Percentiles rank a stretch among this genome's conserved stretches.
Conservation (phyloP, 2,113 vertebrate species). For the Daphoenositta chrysoptera region DNA sequence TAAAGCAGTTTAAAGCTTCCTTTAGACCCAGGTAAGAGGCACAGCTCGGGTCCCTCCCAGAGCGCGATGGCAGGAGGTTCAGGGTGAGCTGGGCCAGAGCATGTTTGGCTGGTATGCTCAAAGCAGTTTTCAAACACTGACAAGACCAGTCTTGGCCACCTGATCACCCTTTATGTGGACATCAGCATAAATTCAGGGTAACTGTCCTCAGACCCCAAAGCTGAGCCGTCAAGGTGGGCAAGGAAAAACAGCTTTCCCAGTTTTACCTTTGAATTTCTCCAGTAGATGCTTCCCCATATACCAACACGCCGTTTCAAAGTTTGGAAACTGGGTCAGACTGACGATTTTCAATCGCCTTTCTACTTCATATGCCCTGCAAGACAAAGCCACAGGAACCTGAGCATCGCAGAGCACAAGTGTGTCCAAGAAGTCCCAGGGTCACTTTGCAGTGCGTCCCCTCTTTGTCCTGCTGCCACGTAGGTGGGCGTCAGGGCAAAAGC, state of each 20-base stretch:
- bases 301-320: constrained; percentile 97
- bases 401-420: neutral
- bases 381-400: constrained; percentile 40
- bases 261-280: constrained; percentile 93
- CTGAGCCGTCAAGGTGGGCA: neutral
- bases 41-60: neutral
- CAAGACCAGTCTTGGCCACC: neutral
- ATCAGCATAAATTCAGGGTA: neutral
- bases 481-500: neutral
- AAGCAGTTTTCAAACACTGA: neutral
- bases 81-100: neutral
- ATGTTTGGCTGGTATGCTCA: neutral
- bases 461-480: neutral
- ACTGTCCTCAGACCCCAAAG: neutral
- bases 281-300: constrained; percentile 92
- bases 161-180: neutral
- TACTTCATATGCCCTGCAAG: constrained; percentile 93
- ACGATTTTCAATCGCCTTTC: constrained; percentile 91
- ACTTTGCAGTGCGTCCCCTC: neutral
- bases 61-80: neutral
- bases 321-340: constrained; percentile 92
- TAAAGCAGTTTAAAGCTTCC: neutral
- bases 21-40: neutral
- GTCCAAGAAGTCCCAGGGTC: neutral
- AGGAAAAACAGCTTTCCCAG: constrained; percentile 61